Evolutionary conservation across 2,888 invertebrate species (phyloP).

Genomic region (Cephus spinipes): DNA sequence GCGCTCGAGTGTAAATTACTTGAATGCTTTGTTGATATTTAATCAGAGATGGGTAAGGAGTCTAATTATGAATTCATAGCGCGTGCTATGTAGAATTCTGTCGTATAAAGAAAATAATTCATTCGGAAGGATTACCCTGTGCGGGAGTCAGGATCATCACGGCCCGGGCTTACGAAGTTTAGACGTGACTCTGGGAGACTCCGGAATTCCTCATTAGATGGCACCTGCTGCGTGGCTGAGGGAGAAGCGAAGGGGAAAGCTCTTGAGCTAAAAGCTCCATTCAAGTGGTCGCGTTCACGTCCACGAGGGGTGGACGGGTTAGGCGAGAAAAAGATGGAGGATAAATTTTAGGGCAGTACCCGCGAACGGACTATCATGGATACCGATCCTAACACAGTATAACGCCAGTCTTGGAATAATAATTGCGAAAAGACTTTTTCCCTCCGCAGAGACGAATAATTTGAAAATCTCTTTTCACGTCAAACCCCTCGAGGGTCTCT

Average conservation of each 20-base stretch:
- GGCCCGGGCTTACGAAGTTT: too few relatives aligned
- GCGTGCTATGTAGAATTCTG: too few relatives aligned
- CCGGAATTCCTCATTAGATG: neutral
- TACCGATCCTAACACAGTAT: neutral
- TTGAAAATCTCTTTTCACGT: slow-evolving; percentile 3
- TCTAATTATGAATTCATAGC: too few relatives aligned
- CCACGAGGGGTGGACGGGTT: slow-evolving; percentile 6
- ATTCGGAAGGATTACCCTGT: too few relatives aligned
- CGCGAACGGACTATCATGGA: neutral
- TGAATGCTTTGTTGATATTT: too few relatives aligned
- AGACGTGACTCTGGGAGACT: too few relatives aligned
- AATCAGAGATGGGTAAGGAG: too few relatives aligned
- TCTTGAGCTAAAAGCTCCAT: slow-evolving; percentile 17
- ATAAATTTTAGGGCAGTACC: neutral
- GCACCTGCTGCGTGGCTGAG: neutral
- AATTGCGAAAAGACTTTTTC: too few relatives aligned
- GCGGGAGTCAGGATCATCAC: too few relatives aligned
- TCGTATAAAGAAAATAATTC: too few relatives aligned
- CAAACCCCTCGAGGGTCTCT: too few relatives aligned
- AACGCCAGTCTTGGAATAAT: neutral
- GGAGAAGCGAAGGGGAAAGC: neutral
- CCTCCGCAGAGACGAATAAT: neutral
- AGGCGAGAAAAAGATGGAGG: slow-evolving; percentile 9
- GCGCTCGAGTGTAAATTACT: too few relatives aligned
- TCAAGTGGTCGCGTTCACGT: slow-evolving; percentile 17